phyloP scores from a whole-genome alignment of 2,797 vertebrate species.

The Esox masquinongy region DNA sequence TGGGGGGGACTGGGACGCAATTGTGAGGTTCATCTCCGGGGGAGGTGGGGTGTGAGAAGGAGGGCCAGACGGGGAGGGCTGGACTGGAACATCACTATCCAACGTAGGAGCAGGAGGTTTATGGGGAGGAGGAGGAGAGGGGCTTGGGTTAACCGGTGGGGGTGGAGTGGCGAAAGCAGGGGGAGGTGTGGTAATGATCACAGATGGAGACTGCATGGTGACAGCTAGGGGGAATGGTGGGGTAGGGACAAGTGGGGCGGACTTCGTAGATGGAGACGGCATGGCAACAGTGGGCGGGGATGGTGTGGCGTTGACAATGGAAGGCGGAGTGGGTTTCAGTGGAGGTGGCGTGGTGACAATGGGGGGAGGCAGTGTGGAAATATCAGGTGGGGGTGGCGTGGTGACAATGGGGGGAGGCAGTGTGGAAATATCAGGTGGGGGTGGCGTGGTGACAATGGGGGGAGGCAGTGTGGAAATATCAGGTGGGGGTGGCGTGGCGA shows the following conservation, averaged over 20 bases:
- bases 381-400: conserved; percentile 11
- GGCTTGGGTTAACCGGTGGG: not conserved
- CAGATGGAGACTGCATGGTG: conserved; percentile 8
- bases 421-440: conserved; percentile 1
- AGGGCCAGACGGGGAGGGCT: not conserved
- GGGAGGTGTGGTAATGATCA: not conserved
- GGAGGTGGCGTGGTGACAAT: not conserved
- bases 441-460: not conserved
- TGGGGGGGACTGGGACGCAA: not conserved
- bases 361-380: not conserved
- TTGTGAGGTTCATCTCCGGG: conserved; percentile 5
- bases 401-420: not conserved
- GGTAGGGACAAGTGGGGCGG: conserved; percentile 16
- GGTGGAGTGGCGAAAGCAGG: conserved; percentile 24
- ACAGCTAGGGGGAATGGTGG: conserved; percentile 30
- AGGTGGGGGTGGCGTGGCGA: conserved; percentile 9
- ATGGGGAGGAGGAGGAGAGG: conserved; percentile 12
- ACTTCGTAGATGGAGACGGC: not conserved
- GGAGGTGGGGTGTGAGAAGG: conserved; percentile 1
- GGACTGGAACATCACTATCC: conserved; percentile 17
- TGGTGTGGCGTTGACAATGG: not conserved
- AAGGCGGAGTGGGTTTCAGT: not conserved
- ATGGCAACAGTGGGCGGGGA: conserved; percentile 6
- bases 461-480: not conserved
- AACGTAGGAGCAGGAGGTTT: conserved; percentile 24